phyloP scores from a whole-genome alignment of 2,113 vertebrate species.

The Myrmecobius fasciatus region DNA sequence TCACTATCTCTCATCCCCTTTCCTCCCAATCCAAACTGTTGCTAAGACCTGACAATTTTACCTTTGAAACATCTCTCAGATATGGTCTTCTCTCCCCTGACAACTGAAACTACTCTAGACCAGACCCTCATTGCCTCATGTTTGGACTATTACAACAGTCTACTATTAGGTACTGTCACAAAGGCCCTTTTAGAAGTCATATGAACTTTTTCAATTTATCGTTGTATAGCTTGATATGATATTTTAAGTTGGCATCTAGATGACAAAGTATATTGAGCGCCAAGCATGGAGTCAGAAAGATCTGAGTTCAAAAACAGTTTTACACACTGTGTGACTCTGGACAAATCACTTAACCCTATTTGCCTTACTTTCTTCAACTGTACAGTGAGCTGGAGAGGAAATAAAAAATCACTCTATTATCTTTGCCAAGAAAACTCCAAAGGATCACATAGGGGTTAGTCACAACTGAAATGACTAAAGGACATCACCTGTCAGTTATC shows the following conservation, averaged over 20 bases:
- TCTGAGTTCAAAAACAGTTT: not conserved
- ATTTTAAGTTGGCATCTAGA: too few species aligned
- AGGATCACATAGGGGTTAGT: not conserved
- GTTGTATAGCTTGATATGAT: too few species aligned
- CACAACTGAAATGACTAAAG: not conserved
- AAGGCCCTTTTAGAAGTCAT: not conserved
- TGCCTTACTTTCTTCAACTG: not conserved
- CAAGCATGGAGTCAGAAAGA: not conserved
- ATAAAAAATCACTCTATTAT: not conserved
- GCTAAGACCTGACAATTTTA: not conserved
- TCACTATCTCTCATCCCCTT: not conserved
- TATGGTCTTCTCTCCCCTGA: not conserved
- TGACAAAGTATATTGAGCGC: not conserved
- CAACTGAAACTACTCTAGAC: not conserved
- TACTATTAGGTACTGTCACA: not conserved
- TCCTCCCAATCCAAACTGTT: not conserved
- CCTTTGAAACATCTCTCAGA: not conserved
- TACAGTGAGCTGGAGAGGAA: too few species aligned
- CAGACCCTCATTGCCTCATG: not conserved
- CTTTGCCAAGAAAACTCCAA: not conserved
- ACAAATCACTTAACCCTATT: not conserved
- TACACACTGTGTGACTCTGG: not conserved
- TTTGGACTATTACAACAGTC: not conserved
- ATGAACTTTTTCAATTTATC: too few species aligned
- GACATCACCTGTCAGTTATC: not conserved